A percentile compares a stretch with the other conserved stretches of the same genome.
Conservation (phyloP, 2,888 invertebrate genomes). For the Linnaemya vulpina region DNA sequence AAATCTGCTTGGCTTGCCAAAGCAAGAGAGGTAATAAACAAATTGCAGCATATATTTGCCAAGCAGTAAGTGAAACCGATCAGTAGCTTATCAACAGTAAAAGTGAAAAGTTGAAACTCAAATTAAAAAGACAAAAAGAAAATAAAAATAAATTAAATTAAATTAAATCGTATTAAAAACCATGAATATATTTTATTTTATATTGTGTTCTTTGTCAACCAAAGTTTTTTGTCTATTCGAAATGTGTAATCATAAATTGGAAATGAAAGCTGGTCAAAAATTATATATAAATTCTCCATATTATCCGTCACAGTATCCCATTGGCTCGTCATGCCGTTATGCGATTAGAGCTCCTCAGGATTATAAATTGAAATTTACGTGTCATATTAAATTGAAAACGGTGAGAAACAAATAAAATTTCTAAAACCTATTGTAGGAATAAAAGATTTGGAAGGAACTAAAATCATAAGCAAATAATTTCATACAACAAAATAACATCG, state of each 20-base stretch:
- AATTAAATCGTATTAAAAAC: background rate
- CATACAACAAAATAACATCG: too few relatives aligned
- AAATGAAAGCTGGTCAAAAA: conserved; percentile 76
- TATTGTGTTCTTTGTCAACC: conserved; percentile 11
- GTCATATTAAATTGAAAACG: conserved; percentile 78
- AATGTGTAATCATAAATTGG: conserved; percentile 79
- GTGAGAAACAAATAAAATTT: conserved; percentile 73
- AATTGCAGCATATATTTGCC: conserved; percentile 20
- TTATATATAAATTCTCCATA: conserved; percentile 80
- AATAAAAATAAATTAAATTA: background rate
- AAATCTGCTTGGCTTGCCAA: background rate
- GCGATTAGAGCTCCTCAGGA: conserved; percentile 78
- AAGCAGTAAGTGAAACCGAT: conserved; percentile 7
- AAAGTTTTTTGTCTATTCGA: conserved; percentile 74
- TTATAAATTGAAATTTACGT: conserved; percentile 78
- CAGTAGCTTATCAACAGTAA: conserved; percentile 52
- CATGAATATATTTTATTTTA: conserved; percentile 28
- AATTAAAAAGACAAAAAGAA: background rate
- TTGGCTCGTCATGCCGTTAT: conserved; percentile 81
- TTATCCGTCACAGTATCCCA: conserved; percentile 79
- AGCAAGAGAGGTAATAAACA: background rate
- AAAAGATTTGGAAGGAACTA: too few relatives aligned
- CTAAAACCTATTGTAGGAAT: too few relatives aligned
- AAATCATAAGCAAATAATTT: too few relatives aligned
- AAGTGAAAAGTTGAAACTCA: conserved; percentile 61